These are phyloP conservation scores for Philhelius pedissequus DNA, from an alignment of 2,888 invertebrate species.

Conservation along the genomic window DNA sequence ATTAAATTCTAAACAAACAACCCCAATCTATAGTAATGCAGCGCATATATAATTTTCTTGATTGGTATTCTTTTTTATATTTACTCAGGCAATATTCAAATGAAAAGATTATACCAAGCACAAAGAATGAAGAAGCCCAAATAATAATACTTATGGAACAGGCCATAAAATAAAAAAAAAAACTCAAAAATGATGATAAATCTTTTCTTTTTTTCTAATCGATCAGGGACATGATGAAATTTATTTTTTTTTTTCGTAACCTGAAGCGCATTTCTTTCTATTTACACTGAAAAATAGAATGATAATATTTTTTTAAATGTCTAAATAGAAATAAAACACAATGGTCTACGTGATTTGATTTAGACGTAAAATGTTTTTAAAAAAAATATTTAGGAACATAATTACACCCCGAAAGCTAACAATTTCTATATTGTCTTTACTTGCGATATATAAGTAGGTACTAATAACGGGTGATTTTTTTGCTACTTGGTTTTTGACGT, in stretches of 20 bases:
- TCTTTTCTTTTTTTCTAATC: background rate
- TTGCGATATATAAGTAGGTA: too few relatives aligned
- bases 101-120: background rate
- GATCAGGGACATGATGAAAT: background rate
- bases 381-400: too few relatives aligned
- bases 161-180: background rate
- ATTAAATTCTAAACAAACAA: slow-evolving; percentile 46
- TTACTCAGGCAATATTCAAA: slow-evolving; percentile 1
- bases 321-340: background rate
- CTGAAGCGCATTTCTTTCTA: background rate
- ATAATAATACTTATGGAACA: background rate
- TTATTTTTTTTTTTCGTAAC: too few relatives aligned
- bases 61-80: background rate
- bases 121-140: background rate
- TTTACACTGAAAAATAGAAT: background rate
- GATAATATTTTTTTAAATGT: background rate
- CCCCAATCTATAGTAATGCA: background rate
- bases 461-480: too few relatives aligned
- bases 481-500: too few relatives aligned
- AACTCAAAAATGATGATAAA: slow-evolving; percentile 1
- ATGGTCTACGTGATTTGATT: too few relatives aligned
- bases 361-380: too few relatives aligned
- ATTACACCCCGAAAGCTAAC: too few relatives aligned
- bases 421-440: too few relatives aligned
- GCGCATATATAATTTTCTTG: background rate